Percentiles rank a stretch among this genome's conserved stretches.
Evolutionary conservation across 2,113 vertebrate species (phyloP).

Genomic region (Procavia capensis): DNA sequence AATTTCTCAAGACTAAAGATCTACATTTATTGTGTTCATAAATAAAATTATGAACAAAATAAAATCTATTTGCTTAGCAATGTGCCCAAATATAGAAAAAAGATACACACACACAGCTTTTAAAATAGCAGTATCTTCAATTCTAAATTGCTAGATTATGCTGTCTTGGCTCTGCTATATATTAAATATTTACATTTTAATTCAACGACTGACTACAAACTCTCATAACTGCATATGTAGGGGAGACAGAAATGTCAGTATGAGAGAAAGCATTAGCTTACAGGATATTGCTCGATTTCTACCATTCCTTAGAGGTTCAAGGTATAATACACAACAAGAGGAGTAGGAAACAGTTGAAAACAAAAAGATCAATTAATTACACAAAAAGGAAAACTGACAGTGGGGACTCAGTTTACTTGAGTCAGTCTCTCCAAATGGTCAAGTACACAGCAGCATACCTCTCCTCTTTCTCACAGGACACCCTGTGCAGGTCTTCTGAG

Average conservation of each 20-base stretch:
- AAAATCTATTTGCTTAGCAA: slow-evolving; percentile 32
- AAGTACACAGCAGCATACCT: slow-evolving; percentile 7
- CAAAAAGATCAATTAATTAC: slow-evolving; percentile 47
- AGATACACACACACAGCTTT: not conserved
- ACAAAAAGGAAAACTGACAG: slow-evolving; percentile 40
- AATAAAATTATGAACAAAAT: slow-evolving; percentile 40
- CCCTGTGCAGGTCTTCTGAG: slow-evolving; percentile 11
- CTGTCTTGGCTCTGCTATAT: not conserved
- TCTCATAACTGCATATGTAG: not conserved
- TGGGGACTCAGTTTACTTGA: not conserved
- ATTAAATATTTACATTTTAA: slow-evolving; percentile 42
- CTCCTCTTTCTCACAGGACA: slow-evolving; percentile 20
- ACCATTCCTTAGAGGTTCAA: slow-evolving; percentile 37
- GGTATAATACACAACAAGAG: not conserved
- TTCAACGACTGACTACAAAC: slow-evolving; percentile 33
- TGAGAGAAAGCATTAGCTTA: slow-evolving; percentile 26
- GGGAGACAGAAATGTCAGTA: not conserved
- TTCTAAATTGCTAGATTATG: slow-evolving; percentile 23
- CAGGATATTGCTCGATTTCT: slow-evolving; percentile 37
- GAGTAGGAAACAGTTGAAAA: not conserved
- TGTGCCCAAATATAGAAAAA: slow-evolving; percentile 28
- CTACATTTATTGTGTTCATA: slow-evolving; percentile 30
- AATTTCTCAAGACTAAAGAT: slow-evolving; percentile 10
- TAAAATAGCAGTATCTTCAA: slow-evolving; percentile 33
- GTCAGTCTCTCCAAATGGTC: slow-evolving; percentile 45